phyloP scores from a whole-genome alignment of 2,888 invertebrate genomes.

The Athrips mouffetella region DNA sequence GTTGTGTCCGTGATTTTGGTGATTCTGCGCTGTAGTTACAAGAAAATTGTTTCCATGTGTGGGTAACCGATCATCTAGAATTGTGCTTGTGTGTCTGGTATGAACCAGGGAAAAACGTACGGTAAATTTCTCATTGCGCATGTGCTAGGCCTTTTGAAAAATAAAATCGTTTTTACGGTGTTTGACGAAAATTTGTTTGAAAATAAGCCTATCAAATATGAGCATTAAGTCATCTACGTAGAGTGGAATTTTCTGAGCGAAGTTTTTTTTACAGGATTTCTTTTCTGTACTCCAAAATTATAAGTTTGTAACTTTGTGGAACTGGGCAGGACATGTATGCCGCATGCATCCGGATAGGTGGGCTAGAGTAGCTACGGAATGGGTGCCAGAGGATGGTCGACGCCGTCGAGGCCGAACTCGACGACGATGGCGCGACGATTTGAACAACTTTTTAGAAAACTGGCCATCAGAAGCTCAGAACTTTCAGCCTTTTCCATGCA shows the following conservation, averaged over 20 bases:
- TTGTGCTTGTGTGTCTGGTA: slow-evolving; percentile 40
- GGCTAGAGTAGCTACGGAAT: no score
- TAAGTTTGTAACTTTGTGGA: no score
- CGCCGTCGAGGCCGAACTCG: no score
- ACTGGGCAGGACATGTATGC: no score
- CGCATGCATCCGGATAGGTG: no score
- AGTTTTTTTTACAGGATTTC: background rate
- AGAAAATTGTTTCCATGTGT: slow-evolving; percentile 32
- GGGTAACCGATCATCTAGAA: slow-evolving; percentile 50
- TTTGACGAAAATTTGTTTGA: slow-evolving; percentile 43
- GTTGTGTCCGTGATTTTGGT: slow-evolving; percentile 48
- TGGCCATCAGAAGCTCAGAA: no score
- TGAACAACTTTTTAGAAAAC: no score
- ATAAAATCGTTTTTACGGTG: slow-evolving; percentile 54
- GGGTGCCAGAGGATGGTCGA: no score
- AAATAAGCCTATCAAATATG: slow-evolving; percentile 23
- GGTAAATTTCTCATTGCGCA: slow-evolving; percentile 40
- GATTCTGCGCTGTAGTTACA: slow-evolving; percentile 33
- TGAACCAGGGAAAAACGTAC: slow-evolving; percentile 45
- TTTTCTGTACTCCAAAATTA: no score
- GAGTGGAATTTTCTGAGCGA: background rate
- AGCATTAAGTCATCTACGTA: background rate
- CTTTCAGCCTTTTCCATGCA: no score
- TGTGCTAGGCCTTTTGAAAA: slow-evolving; percentile 48
- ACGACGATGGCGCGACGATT: no score